phyloP scores from a whole-genome alignment of 2,113 vertebrate genomes.

The Tonatia bakeri region DNA sequence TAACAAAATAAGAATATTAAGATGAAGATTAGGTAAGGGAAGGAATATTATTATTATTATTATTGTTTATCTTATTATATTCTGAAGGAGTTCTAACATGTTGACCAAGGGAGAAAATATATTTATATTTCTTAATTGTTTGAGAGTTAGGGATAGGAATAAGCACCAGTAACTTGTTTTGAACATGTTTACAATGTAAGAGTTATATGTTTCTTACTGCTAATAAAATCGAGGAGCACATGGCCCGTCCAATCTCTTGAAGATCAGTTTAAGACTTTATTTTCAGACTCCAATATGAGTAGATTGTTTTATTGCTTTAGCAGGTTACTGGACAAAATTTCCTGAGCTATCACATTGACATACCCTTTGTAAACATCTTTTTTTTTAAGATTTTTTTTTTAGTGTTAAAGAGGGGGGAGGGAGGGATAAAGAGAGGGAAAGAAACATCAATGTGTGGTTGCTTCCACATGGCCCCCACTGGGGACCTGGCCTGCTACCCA shows the following conservation, averaged over 20 bases:
- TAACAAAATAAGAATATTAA: not conserved
- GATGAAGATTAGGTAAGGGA: not conserved
- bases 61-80: not conserved
- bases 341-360: not conserved
- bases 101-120: not conserved
- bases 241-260: not conserved
- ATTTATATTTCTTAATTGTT: not conserved
- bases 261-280: not conserved
- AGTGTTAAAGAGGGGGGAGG: no score
- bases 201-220: not conserved
- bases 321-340: not conserved
- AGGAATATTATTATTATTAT: not conserved
- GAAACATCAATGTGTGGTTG: no score
- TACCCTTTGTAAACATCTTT: not conserved
- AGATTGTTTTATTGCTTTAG: not conserved
- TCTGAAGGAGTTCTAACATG: not conserved
- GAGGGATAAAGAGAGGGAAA: no score
- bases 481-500: no score
- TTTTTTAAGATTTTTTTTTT: no score
- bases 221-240: not conserved
- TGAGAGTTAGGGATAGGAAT: not conserved
- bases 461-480: no score
- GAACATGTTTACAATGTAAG: not conserved
- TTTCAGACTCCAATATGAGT: not conserved
- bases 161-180: not conserved